Base-by-base conservation (phyloP, 1,140 invertebrate species). In the Ctenoplectra terminalis region DNA sequence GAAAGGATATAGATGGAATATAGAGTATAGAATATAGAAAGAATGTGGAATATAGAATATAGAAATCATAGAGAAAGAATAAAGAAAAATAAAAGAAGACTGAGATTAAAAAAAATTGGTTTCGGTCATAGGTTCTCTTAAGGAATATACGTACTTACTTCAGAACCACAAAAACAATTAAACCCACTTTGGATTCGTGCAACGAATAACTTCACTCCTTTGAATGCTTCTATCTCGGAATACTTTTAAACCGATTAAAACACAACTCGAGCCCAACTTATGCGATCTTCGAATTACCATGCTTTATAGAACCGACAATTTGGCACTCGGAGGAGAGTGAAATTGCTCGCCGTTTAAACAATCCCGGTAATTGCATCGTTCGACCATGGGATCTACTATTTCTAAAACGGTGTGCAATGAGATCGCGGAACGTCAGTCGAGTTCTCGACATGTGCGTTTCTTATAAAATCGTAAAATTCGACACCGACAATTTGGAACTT, bases 381-480 rank as follows among this genome's bases (percentile, higher is more conserved):
- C 34, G 2, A 40, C 7, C 23, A 9, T 8, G 4, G 66, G 48
- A 71, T 46, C 52, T 48, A 78, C 52, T 48, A 78, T 78, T 48
- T 34, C 66, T 60, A 29, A 52, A 80, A 64, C 69, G 56, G 40
- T 13, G 56, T 23, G 69, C 56, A 79, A 72, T 56, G n/a, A 60
- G 63, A 63, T 73, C 26, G 26, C 20, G 63, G 34, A 77, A 69
- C 74, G 34, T 61, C 43, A 17, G 46, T 34, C 52, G 31, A 63
- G 43, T 63, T 50, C 50, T 29, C 48, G 70, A 80, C 69, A 20
- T 64, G 54, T 29, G 77, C 77, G 77, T 73, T 80, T 80, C 69
- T 70, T 73, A 80, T 80, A 73, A 80, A 80, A 80, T 63, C 70
- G 58, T 80, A 80, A 80, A 80, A 73, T 60, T 73, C 58, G 29